phyloP scores from a whole-genome alignment of 2,113 vertebrate species.

The Planiliza haematocheilus region DNA sequence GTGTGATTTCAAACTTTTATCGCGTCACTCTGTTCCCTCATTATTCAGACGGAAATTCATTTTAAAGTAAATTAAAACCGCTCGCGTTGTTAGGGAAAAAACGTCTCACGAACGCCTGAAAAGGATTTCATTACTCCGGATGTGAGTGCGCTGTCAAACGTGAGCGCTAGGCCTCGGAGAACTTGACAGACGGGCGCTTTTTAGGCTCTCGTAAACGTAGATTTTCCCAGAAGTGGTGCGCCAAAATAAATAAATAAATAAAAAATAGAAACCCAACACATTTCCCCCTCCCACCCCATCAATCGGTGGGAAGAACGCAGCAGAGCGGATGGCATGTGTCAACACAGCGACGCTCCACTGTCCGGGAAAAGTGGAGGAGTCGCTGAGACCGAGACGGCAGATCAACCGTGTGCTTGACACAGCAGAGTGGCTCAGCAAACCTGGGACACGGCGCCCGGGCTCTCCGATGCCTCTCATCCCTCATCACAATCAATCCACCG shows the following conservation, averaged over 20 bases:
- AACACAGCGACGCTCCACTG: slow-evolving; percentile 53
- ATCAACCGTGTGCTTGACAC: slow-evolving; percentile 61
- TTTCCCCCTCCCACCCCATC: slow-evolving; percentile 42
- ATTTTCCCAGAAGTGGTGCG: slow-evolving; percentile 53
- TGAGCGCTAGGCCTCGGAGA: slow-evolving; percentile 43
- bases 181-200: slow-evolving; percentile 55
- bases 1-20: slow-evolving; percentile 45
- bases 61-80: slow-evolving; percentile 44
- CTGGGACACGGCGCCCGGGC: slow-evolving; percentile 40
- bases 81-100: slow-evolving; percentile 42
- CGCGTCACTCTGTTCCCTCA: slow-evolving; percentile 26
- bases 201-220: slow-evolving; percentile 52
- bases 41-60: slow-evolving; percentile 55
- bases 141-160: slow-evolving; percentile 28
- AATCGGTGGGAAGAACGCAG: slow-evolving; percentile 44
- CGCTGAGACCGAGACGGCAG: slow-evolving; percentile 47
- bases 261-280: slow-evolving; percentile 52
- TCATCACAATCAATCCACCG: slow-evolving; percentile 77
- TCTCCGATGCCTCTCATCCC: slow-evolving; percentile 66
- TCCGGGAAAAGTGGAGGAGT: slow-evolving; percentile 63
- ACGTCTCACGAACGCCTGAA: slow-evolving; percentile 24
- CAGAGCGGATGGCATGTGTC: slow-evolving; percentile 65
- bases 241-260: too few relatives aligned
- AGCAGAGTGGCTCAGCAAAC: slow-evolving; percentile 59
- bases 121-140: slow-evolving; percentile 36